A percentile compares a stretch with the other conserved stretches of the same genome.
Conservation (phyloP, 2,797 vertebrate genomes). For the Pitangus sulphuratus region DNA sequence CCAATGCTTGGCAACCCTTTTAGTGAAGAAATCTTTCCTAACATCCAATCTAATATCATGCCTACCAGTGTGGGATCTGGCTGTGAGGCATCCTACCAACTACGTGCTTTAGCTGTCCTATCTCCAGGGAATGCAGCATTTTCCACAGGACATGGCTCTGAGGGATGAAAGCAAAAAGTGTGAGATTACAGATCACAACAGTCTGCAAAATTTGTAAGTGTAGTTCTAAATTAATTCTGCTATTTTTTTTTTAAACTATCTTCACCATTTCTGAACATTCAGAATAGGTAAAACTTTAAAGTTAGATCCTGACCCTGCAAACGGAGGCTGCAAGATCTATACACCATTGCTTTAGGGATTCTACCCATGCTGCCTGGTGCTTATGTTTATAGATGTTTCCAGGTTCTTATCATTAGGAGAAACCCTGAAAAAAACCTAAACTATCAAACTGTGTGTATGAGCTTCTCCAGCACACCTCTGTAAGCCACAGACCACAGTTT, state of each 20-base stretch:
- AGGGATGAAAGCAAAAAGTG: not conserved
- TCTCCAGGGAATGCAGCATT: not conserved
- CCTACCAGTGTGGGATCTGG: not conserved
- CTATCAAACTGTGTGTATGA: accelerated
- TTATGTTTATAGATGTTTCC: not conserved
- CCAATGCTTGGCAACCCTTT: not conserved
- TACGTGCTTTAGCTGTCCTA: not conserved
- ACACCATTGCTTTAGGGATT: not conserved
- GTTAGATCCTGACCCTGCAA: not conserved
- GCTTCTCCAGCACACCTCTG: not conserved
- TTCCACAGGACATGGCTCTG: not conserved
- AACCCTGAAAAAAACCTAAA: not conserved
- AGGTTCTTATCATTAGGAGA: not conserved
- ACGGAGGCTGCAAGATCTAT: not conserved
- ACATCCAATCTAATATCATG: not conserved
- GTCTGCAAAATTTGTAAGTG: not conserved
- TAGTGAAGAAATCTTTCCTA: not conserved
- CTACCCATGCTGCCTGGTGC: not conserved
- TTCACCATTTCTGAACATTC: not conserved
- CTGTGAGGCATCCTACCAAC: not conserved
- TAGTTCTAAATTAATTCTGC: not conserved
- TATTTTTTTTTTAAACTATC: not conserved
- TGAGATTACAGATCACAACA: not conserved
- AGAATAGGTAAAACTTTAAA: not conserved
- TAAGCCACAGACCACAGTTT: not conserved